These are phyloP conservation scores for Bombus superbus DNA, from an alignment of 1,140 invertebrate genomes.

Conservation along the genomic window DNA sequence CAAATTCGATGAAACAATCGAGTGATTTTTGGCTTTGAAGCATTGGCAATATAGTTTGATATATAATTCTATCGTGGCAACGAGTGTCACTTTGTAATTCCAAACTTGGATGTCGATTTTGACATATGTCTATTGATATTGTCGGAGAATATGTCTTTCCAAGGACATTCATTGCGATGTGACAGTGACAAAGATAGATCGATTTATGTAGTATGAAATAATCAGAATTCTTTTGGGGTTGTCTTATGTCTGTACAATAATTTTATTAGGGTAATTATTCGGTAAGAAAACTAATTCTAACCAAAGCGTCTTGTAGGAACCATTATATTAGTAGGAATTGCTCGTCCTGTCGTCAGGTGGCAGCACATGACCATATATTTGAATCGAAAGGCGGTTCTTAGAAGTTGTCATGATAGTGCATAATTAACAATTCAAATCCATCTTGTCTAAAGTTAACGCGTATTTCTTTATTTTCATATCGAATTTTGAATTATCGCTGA, in stretches of 20 bases:
- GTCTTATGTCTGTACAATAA: not conserved
- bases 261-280: not conserved
- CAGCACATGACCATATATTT: constrained; percentile 22
- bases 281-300: not conserved
- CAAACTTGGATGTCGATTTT: not conserved
- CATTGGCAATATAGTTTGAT: not conserved
- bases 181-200: not conserved
- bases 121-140: no score
- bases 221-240: fast-evolving
- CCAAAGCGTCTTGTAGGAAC: not conserved
- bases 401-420: no score
- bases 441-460: no score
- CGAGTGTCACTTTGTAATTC: not conserved
- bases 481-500: no score
- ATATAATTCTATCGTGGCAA: not conserved
- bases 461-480: no score
- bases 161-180: not conserved
- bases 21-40: not conserved
- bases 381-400: not conserved
- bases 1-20: not conserved
- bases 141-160: no score
- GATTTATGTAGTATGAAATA: not conserved
- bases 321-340: not conserved
- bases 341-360: constrained; percentile 23
- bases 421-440: no score